phyloP scores from a whole-genome alignment of 2,888 invertebrate species.

The Lasioglossum figueresi region DNA sequence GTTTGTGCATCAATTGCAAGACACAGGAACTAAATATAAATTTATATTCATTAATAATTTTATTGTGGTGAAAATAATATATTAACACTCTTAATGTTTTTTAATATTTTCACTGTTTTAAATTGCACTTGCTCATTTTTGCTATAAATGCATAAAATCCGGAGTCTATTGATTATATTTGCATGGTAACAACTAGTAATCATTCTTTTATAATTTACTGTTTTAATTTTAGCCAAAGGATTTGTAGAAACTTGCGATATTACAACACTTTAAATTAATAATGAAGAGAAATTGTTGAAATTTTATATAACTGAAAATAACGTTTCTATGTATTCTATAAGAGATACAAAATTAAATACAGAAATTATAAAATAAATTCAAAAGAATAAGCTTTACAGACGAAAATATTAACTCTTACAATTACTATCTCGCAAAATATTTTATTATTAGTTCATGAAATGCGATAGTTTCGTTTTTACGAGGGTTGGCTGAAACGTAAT shows the following conservation, averaged over 20 bases:
- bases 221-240: not conserved
- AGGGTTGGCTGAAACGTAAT: too few species aligned
- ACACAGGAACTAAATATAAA: too few species aligned
- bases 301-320: not conserved
- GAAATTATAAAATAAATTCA: not conserved
- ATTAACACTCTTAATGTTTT: too few species aligned
- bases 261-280: not conserved
- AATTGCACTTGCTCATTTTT: too few species aligned
- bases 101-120: too few species aligned
- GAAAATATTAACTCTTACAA: not conserved
- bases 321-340: not conserved
- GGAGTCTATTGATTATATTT: slow-evolving; percentile 4
- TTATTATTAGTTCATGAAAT: not conserved
- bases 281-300: not conserved
- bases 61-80: too few species aligned
- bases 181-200: slow-evolving; percentile 1
- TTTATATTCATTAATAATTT: too few species aligned
- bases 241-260: too few species aligned
- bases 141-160: too few species aligned
- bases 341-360: not conserved
- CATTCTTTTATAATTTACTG: not conserved
- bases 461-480: too few species aligned
- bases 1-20: too few species aligned
- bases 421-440: not conserved
- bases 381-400: not conserved